Conservation (phyloP, 64 coral and sea anemone genomes). For the Montipora efflorescens region DNA sequence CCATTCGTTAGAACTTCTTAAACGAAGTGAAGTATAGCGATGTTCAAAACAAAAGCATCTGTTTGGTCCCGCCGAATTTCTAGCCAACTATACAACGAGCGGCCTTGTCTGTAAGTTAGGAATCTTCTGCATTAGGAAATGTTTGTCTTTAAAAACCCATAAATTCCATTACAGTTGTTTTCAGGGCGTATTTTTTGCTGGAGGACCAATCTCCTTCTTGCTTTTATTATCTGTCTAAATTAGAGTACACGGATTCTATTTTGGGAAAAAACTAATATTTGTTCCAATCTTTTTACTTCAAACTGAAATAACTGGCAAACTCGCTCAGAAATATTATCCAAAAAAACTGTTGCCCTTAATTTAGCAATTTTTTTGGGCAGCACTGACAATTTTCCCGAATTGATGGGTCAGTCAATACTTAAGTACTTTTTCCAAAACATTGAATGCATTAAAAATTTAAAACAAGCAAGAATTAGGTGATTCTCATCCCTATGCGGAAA, state of each 20-base stretch:
- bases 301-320: neutral
- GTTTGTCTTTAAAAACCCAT: neutral
- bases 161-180: neutral
- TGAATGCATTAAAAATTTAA: conserved; percentile 58
- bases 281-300: no score
- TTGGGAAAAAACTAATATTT: neutral
- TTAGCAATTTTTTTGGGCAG: neutral
- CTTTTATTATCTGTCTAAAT: conserved; percentile 32
- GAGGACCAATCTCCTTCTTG: conserved; percentile 10
- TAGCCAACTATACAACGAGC: neutral
- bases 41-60: conserved; percentile 36
- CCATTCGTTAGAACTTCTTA: neutral
- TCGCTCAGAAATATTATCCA: neutral
- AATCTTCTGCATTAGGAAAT: neutral
- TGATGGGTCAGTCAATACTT: conserved; percentile 14
- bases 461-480: conserved; percentile 29
- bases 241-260: neutral
- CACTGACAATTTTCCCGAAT: conserved; percentile 18
- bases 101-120: no score
- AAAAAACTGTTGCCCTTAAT: neutral
- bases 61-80: neutral
- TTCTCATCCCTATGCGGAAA: neutral
- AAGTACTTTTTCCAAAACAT: conserved; percentile 55
- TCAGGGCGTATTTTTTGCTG: neutral
- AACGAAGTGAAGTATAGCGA: conserved; percentile 1